Evolutionary conservation across 2,797 vertebrate genomes (phyloP).

Genomic region (Ptychadena robeensis): DNA sequence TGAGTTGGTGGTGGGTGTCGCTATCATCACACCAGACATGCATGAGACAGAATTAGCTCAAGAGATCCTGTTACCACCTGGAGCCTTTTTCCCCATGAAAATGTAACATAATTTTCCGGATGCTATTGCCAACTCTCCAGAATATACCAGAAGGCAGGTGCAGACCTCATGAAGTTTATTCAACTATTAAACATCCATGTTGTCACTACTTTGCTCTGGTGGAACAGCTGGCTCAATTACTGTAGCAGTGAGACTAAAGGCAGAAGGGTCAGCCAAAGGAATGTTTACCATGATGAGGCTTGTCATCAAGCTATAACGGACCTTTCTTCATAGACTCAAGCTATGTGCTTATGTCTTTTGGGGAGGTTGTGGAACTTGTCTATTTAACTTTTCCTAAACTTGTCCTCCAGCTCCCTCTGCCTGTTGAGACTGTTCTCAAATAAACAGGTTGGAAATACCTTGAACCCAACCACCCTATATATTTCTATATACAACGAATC

Average conservation of each 20-base stretch:
- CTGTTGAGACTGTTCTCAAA: neutral
- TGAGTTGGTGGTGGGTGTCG: neutral
- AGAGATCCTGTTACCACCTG: slow-evolving; percentile 51
- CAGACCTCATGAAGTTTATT: slow-evolving; percentile 48
- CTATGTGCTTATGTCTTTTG: neutral
- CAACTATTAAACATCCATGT: slow-evolving; percentile 56
- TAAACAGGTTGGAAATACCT: too few species aligned
- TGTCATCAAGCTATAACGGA: slow-evolving; percentile 27
- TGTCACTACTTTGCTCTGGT: slow-evolving; percentile 50
- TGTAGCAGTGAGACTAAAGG: slow-evolving; percentile 56
- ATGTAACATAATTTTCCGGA: slow-evolving; percentile 54
- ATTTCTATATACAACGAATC: too few species aligned
- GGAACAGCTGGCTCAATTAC: slow-evolving; percentile 58
- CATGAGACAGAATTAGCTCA: slow-evolving; percentile 23
- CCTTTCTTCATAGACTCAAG: slow-evolving; percentile 8
- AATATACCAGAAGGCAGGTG: slow-evolving; percentile 57
- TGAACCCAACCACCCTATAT: too few species aligned
- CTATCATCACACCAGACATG: slow-evolving; percentile 19
- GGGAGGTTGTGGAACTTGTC: neutral
- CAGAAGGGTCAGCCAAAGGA: slow-evolving; percentile 58
- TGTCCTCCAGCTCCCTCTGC: neutral
- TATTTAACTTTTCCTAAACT: neutral
- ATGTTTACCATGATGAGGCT: slow-evolving; percentile 38
- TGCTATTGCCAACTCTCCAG: slow-evolving; percentile 48
- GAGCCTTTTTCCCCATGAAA: slow-evolving; percentile 57